These are phyloP conservation scores for Oxyruncus cristatus DNA, from an alignment of 2,113 vertebrate genomes.

Conservation along the genomic window DNA sequence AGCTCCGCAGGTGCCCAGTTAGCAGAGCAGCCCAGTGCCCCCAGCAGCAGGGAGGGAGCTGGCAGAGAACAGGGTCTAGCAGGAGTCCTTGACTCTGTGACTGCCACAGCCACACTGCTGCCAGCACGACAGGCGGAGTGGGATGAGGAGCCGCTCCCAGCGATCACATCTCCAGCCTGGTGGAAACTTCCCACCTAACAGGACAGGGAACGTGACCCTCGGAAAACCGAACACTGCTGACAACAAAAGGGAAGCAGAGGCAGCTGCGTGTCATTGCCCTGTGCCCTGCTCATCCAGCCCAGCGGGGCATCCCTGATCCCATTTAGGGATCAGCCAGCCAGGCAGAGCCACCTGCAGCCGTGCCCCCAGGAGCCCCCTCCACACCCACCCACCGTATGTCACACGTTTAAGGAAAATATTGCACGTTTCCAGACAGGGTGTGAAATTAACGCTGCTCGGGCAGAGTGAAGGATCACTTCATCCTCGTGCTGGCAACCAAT, in stretches of 20 bases:
- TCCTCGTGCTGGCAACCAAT: slow-evolving; percentile 57
- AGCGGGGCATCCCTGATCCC: background rate
- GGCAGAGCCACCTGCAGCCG: fast-evolving
- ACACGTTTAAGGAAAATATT: slow-evolving; percentile 42
- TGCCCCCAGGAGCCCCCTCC: background rate
- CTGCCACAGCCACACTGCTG: background rate
- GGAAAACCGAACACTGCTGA: background rate
- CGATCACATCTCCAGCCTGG: background rate
- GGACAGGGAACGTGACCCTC: background rate
- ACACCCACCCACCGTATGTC: background rate
- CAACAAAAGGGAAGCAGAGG: background rate
- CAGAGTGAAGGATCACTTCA: slow-evolving; percentile 64
- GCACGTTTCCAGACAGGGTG: slow-evolving; percentile 45
- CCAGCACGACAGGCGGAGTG: background rate
- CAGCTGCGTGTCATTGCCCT: background rate
- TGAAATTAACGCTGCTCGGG: slow-evolving; percentile 53
- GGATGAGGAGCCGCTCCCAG: background rate
- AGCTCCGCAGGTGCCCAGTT: background rate
- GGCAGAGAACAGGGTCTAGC: background rate
- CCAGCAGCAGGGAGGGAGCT: background rate
- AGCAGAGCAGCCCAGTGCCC: background rate
- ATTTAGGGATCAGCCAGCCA: background rate
- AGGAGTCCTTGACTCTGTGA: background rate
- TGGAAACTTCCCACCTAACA: background rate
- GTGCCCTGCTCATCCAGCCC: background rate